Conservation (phyloP, 1,140 invertebrate species). For the Anoplophora glabripennis region DNA sequence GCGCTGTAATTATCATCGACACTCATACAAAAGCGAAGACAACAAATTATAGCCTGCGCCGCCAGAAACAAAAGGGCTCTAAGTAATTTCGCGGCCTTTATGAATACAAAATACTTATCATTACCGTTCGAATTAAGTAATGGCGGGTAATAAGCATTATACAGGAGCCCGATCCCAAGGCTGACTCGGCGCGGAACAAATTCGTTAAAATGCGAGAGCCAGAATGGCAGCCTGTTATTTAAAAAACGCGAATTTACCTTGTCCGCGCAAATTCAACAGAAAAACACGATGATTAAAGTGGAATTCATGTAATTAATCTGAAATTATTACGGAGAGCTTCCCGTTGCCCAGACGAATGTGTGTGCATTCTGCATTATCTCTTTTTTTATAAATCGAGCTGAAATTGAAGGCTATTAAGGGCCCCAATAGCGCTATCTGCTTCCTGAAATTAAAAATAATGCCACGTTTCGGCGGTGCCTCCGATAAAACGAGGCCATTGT, state of each 20-base stretch:
- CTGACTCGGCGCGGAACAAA: constrained; percentile 19
- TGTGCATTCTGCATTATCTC: constrained; percentile 23
- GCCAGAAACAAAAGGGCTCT: constrained; percentile 1
- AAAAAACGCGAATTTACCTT: constrained; percentile 11
- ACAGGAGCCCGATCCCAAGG: constrained; percentile 11
- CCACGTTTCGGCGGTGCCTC: constrained; percentile 12
- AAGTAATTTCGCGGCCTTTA: constrained; percentile 2
- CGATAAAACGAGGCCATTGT: constrained; percentile 18
- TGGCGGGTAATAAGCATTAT: constrained; percentile 22
- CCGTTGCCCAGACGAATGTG: constrained; percentile 9
- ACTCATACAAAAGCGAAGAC: not conserved
- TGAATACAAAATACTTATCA: constrained; percentile 15
- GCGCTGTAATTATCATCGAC: not conserved
- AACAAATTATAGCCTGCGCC: constrained; percentile 3
- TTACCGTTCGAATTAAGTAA: constrained; percentile 18
- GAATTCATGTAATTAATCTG: constrained; percentile 23
- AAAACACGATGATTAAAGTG: constrained; percentile 17
- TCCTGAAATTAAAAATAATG: constrained; percentile 28
- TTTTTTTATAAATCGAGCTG: constrained; percentile 23
- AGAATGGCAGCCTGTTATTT: constrained; percentile 19
- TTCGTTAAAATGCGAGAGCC: constrained; percentile 17
- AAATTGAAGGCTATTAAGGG: constrained; percentile 22
- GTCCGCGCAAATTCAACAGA: constrained; percentile 7
- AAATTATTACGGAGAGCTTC: constrained; percentile 14
- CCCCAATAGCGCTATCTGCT: constrained; percentile 16